phyloP scores from a whole-genome alignment of 2,113 vertebrate genomes.

The Notothenia rossii region DNA sequence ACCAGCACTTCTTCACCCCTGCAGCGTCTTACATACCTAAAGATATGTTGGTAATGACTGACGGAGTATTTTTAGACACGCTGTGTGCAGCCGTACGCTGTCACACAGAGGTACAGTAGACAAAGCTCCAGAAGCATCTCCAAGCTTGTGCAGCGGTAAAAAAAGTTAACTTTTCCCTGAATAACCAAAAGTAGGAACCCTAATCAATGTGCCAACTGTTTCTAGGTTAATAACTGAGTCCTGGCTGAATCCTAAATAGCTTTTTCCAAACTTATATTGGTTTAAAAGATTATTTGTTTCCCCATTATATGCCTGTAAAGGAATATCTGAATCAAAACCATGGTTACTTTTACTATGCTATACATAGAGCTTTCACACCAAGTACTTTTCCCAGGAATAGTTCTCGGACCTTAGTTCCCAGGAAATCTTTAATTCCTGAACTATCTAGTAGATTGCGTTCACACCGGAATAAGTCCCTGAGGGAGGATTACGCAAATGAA shows the following conservation, averaged over 20 bases:
- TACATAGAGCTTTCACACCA: too few relatives aligned
- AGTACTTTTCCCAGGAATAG: too few relatives aligned
- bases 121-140: background rate
- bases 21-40: constrained; percentile 46
- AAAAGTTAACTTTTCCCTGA: background rate
- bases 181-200: too few relatives aligned
- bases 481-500: too few relatives aligned
- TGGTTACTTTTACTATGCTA: too few relatives aligned
- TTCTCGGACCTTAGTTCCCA: too few relatives aligned
- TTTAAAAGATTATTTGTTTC: background rate
- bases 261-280: background rate
- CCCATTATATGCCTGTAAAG: too few relatives aligned
- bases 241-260: background rate
- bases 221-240: too few relatives aligned
- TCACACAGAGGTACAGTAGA: constrained; percentile 9
- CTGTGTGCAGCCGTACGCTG: constrained; percentile 8
- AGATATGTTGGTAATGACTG: constrained; percentile 51
- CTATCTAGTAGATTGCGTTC: too few relatives aligned
- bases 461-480: too few relatives aligned
- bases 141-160: background rate
- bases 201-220: background rate
- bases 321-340: too few relatives aligned
- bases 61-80: constrained; percentile 62
- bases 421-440: too few relatives aligned
- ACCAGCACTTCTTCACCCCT: constrained; percentile 1